These are phyloP conservation scores for Pseudeuparius sepicola DNA, from an alignment of 2,888 invertebrate species.

Conservation along the genomic window DNA sequence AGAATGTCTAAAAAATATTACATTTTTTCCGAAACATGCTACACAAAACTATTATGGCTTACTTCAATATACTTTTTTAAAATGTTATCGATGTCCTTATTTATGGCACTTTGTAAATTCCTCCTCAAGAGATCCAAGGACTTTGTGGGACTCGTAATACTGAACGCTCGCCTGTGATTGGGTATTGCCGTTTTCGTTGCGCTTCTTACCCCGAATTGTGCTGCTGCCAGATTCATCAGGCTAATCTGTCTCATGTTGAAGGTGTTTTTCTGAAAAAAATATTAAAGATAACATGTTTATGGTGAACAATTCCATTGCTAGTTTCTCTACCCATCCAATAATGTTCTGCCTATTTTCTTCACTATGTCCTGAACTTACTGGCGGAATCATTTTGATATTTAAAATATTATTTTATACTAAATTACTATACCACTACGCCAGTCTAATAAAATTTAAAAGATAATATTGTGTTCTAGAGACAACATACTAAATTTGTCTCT, in stretches of 20 bases:
- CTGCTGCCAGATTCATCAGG: constrained; percentile 57
- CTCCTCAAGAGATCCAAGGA: constrained; percentile 65
- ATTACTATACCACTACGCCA: too few species aligned
- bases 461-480: too few species aligned
- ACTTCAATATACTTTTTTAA: constrained; percentile 71
- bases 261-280: constrained; percentile 42
- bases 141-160: constrained; percentile 40
- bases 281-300: too few species aligned
- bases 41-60: constrained; percentile 15
- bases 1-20: constrained; percentile 51
- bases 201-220: constrained; percentile 49
- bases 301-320: too few species aligned
- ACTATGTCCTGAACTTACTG: constrained; percentile 36
- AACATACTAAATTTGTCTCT: too few species aligned
- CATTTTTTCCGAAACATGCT: not conserved
- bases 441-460: too few species aligned
- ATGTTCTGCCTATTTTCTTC: constrained; percentile 39
- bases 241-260: constrained; percentile 62
- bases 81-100: constrained; percentile 67
- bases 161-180: constrained; percentile 37
- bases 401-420: too few species aligned
- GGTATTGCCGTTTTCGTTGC: constrained; percentile 37
- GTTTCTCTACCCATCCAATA: constrained; percentile 42
- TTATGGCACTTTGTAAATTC: constrained; percentile 66
- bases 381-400: constrained; percentile 39